These are phyloP conservation scores for Callyntrura guangdongensis DNA, from an alignment of 2,888 invertebrate species.

Conservation along the genomic window DNA sequence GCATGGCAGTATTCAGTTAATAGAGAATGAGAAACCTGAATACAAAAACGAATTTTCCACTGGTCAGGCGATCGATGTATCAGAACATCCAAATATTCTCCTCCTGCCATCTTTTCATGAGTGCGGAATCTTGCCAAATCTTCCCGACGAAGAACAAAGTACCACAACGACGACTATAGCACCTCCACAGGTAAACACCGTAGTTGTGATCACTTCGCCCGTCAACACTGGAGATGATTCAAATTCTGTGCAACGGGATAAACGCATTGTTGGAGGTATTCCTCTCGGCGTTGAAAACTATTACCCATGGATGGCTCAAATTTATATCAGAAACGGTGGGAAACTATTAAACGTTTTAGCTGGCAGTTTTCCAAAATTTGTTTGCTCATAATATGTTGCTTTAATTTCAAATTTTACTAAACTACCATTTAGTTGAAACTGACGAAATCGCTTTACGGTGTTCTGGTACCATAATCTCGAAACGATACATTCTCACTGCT, in stretches of 20 bases:
- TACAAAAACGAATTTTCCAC: constrained; percentile 75
- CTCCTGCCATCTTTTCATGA: constrained; percentile 37
- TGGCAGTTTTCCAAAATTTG: background rate
- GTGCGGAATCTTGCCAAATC: constrained; percentile 60
- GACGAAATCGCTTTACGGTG: constrained; percentile 92
- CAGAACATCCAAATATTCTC: constrained; percentile 56
- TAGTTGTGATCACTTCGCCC: no score
- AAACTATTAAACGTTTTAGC: background rate
- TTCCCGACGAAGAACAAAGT: no score
- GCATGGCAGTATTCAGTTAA: background rate
- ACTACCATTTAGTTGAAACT: constrained; percentile 54
- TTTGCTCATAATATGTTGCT: no score
- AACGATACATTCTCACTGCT: constrained; percentile 93
- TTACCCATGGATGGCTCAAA: constrained; percentile 80
- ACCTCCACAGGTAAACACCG: no score
- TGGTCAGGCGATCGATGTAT: constrained; percentile 60
- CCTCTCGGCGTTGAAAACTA: constrained; percentile 51
- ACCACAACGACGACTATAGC: no score
- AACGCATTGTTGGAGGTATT: constrained; percentile 79
- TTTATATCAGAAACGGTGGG: constrained; percentile 77
- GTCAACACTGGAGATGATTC: background rate
- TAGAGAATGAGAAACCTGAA: background rate
- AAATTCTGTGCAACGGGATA: constrained; percentile 41
- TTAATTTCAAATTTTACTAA: no score
- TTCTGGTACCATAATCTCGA: constrained; percentile 94